These are phyloP conservation scores for Smittia sp. DNA, from an alignment of 2,888 invertebrate genomes.

Conservation along the genomic window DNA sequence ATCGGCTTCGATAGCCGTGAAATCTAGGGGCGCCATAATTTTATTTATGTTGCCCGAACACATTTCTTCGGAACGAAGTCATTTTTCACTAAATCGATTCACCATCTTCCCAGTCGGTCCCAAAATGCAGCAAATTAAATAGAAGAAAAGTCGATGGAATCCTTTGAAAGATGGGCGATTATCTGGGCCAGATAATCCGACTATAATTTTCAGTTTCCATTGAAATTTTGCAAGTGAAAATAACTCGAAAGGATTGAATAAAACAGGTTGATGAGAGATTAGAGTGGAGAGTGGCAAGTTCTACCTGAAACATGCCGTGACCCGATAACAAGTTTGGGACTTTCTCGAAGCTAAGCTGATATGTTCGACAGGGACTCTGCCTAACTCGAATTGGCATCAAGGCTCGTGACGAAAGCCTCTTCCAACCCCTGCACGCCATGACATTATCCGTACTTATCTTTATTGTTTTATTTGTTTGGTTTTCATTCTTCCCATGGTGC, in stretches of 20 bases:
- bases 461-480: constrained; percentile 30
- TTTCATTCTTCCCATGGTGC: constrained; percentile 18
- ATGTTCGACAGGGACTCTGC: background rate
- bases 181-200: constrained; percentile 31
- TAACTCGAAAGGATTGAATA: constrained; percentile 36
- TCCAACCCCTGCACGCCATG: background rate
- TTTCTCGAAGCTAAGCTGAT: no score
- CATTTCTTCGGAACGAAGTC: background rate
- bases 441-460: constrained; percentile 20
- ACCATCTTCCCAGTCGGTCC: background rate
- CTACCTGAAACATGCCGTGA: background rate
- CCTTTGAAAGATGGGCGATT: constrained; percentile 17
- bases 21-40: constrained; percentile 36
- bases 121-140: background rate
- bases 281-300: background rate
- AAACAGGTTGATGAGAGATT: constrained; percentile 36
- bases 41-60: constrained; percentile 11
- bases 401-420: background rate
- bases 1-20: constrained; percentile 26
- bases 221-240: constrained; percentile 23
- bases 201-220: constrained; percentile 33
- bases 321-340: background rate
- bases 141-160: background rate
- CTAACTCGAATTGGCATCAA: background rate
- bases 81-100: constrained; percentile 1